Evolutionary conservation across 2,797 vertebrate genomes (phyloP), one percentile per base, ranked within the genome.

Genomic region (Ispidina lecontei): DNA sequence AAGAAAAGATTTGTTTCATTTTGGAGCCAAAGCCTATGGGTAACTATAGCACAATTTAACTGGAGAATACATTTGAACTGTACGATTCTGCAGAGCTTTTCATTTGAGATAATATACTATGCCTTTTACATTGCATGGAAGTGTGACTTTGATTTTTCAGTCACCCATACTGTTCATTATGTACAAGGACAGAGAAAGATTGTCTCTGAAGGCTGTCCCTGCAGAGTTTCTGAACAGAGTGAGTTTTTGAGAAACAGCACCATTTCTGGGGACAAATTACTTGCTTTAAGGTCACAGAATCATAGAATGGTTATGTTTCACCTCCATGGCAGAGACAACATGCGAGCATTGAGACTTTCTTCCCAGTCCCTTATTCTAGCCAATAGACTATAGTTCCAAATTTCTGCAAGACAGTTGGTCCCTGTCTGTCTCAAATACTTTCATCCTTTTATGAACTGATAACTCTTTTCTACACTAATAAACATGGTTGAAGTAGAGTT

Each of bases 401-500:
- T 92, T 90, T 79, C 73, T 84, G 31, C 43, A 84, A 91, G 52
- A 84, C 69, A 81, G 47, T 44, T 82, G 12, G 26, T 52, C 20
- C n/a, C 31, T 41, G 37, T 47, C 82, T 89, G 44, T 74, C 58
- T 89, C 52, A 85, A 94, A 90, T 59, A 51, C 37, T 93, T 80
- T 79, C 35, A 83, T 87, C 51, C 52, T 80, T 90, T 93, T 67
- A 89, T 75, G 41, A 89, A 95, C 94, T 89, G 83, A 63, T 84
- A 84, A 75, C 73, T 90, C 59, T 23, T 91, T 96, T 74, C 74
- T 93, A 87, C 87, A 51, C 91, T 96, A 96, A 97, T 90, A 95
- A 97, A 92, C 78, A 82, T 89, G 74, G 73, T 59, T 84, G 80
- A 81, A 96, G 78, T 74, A 95, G 93, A 97, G 93, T 93, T 94